phyloP scores from a whole-genome alignment of 2,797 vertebrate genomes.

The Lepus townsendii region DNA sequence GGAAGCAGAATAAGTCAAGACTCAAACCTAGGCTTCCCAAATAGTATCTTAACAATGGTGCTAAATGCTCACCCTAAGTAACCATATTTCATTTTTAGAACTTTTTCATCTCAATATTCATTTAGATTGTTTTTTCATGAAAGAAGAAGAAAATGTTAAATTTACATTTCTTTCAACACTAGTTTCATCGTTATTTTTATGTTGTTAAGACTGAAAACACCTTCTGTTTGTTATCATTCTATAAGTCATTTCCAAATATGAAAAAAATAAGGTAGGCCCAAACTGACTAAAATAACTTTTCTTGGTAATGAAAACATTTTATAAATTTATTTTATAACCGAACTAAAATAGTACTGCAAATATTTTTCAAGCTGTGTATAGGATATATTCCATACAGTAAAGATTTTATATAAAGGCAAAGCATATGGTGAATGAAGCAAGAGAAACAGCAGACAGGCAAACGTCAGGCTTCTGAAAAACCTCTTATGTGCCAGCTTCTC shows the following conservation, averaged over 20 bases:
- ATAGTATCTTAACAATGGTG: too few relatives aligned
- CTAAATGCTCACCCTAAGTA: too few relatives aligned
- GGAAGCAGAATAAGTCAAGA: too few relatives aligned
- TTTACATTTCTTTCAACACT: background rate
- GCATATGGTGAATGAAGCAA: background rate
- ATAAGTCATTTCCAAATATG: background rate
- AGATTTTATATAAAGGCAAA: conserved; percentile 55
- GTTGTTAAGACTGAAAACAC: background rate
- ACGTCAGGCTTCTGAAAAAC: background rate
- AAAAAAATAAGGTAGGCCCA: background rate
- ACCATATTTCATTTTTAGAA: background rate
- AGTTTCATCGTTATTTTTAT: background rate
- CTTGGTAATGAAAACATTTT: background rate
- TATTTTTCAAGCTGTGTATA: background rate
- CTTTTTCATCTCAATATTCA: background rate
- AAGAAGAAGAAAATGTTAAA: background rate
- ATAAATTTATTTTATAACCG: background rate
- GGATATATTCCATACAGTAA: background rate
- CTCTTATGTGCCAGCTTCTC: background rate
- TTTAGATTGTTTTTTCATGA: background rate
- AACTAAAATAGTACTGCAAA: background rate
- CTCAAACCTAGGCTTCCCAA: too few relatives aligned
- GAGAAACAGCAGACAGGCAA: background rate
- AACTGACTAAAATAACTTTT: background rate
- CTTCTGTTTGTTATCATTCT: background rate